A percentile compares a stretch with the other conserved stretches of the same genome.
Conservation (phyloP, 2,888 invertebrate genomes). For the Alloplasta piceator region DNA sequence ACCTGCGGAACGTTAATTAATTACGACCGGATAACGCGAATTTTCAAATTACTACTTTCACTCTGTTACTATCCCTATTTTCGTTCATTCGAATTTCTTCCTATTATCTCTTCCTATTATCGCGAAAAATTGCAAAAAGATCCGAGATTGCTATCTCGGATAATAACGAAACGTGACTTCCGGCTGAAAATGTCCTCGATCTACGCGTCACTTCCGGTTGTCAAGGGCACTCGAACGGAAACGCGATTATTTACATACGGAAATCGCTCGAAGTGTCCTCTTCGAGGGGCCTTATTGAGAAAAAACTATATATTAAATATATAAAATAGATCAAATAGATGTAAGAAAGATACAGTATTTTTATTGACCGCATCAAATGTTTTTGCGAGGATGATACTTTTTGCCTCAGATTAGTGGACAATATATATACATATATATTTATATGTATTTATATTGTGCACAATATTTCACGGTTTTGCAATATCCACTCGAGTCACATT, state of each 20-base stretch:
- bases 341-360: slow-evolving; percentile 61
- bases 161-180: background rate
- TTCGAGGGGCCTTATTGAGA: no score
- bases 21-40: slow-evolving; percentile 38
- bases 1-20: slow-evolving; percentile 42
- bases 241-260: background rate
- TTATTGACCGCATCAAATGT: slow-evolving; percentile 58
- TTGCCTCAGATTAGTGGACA: slow-evolving; percentile 18
- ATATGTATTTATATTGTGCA: slow-evolving; percentile 37
- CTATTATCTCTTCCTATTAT: slow-evolving; percentile 2
- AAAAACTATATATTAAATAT: no score
- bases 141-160: slow-evolving; percentile 4
- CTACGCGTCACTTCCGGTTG: background rate
- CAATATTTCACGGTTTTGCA: slow-evolving; percentile 40
- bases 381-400: slow-evolving; percentile 52
- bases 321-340: slow-evolving; percentile 32
- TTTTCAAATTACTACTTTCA: background rate
- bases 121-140: slow-evolving; percentile 11
- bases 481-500: slow-evolving; percentile 44
- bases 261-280: no score
- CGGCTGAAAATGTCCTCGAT: background rate
- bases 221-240: background rate
- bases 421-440: slow-evolving; percentile 22
- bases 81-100: background rate
- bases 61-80: slow-evolving; percentile 18